These are phyloP conservation scores for Chelidonichthys spinosus DNA, from an alignment of 2,797 vertebrate species.

Conservation along the genomic window DNA sequence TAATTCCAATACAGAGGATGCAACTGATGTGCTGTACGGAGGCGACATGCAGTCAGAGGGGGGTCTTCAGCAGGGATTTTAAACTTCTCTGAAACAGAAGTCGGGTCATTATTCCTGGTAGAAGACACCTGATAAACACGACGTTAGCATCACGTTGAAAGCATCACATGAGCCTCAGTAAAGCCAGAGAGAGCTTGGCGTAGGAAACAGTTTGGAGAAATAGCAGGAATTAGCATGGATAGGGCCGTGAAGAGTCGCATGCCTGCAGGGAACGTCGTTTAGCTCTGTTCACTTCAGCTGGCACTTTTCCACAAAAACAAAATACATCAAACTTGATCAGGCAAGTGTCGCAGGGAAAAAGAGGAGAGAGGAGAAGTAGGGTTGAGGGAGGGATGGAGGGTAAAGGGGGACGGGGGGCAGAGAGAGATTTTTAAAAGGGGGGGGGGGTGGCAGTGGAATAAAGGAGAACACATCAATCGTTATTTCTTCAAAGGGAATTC, in stretches of 20 bases:
- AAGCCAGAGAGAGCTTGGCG: no score
- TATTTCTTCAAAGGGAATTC: slow-evolving; percentile 61
- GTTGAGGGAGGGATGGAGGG: neutral
- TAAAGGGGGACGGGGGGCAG: neutral
- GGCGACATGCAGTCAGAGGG: no score
- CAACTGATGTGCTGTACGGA: no score
- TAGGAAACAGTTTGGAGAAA: slow-evolving; percentile 16
- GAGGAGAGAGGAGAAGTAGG: neutral
- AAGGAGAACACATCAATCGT: slow-evolving; percentile 58
- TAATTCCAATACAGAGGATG: no score
- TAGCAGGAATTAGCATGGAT: slow-evolving; percentile 23
- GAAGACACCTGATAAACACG: no score
- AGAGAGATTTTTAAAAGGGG: slow-evolving; percentile 22
- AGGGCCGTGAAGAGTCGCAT: neutral
- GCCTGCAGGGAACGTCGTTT: slow-evolving; percentile 31
- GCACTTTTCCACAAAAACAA: slow-evolving; percentile 32
- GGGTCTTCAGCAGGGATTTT: no score
- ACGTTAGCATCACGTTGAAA: no score
- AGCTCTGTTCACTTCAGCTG: slow-evolving; percentile 35
- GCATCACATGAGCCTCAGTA: no score
- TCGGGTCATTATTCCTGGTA: no score
- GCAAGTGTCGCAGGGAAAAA: neutral
- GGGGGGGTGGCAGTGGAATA: slow-evolving; percentile 56
- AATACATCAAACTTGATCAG: slow-evolving; percentile 49
- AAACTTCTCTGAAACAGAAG: no score